Percentiles rank a stretch among this genome's conserved stretches.
phyloP scores from a whole-genome alignment of 1,140 invertebrate species.

The Battus philenor region DNA sequence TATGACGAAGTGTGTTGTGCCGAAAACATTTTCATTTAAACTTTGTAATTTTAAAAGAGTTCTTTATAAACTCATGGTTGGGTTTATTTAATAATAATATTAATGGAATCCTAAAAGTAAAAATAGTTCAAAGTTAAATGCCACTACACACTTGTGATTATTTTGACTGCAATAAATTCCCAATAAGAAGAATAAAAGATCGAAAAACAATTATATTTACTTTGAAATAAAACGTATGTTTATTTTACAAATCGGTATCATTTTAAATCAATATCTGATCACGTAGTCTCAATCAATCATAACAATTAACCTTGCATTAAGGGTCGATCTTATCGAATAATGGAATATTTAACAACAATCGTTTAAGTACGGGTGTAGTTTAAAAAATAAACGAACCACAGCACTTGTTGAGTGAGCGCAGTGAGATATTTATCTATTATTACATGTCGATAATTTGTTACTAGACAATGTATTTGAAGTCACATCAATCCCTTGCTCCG shows the following conservation, averaged over 20 bases:
- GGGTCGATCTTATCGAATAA: slow-evolving; percentile 55
- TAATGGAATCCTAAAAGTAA: no score
- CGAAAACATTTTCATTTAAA: no score
- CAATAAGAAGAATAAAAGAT: background rate
- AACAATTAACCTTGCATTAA: slow-evolving; percentile 48
- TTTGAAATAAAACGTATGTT: background rate
- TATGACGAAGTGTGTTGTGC: no score
- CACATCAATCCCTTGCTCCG: slow-evolving; percentile 25
- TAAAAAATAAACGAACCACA: slow-evolving; percentile 14
- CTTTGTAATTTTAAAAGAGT: no score
- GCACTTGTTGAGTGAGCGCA: background rate
- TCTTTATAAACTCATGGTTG: no score
- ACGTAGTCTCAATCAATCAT: slow-evolving; percentile 54
- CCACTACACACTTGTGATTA: no score
- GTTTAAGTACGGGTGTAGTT: slow-evolving; percentile 27
- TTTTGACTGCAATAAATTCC: no score
- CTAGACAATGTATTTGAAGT: slow-evolving; percentile 24
- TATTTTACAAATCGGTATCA: background rate
- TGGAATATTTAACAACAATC: slow-evolving; percentile 60
- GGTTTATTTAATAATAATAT: no score
- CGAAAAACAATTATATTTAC: no score
- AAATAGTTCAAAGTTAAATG: no score
- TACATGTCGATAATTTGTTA: no score
- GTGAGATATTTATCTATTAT: no score
- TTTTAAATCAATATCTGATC: slow-evolving; percentile 33